These are phyloP conservation scores for Penaeus japonicus DNA, from an alignment of 1,140 invertebrate species.

Conservation along the genomic window DNA sequence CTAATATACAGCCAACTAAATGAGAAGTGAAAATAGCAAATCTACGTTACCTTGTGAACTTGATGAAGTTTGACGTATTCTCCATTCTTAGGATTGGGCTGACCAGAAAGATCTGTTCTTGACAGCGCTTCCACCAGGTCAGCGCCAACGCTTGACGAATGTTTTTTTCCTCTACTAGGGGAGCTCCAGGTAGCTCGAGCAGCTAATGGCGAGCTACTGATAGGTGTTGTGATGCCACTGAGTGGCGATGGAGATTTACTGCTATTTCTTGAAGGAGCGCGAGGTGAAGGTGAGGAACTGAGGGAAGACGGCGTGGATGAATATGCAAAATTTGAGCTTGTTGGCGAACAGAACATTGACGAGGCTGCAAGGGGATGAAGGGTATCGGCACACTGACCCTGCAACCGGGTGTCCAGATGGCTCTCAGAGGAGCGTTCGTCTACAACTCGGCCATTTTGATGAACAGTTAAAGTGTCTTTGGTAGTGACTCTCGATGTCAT, in stretches of 20 bases:
- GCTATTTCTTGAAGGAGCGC: constrained; percentile 36
- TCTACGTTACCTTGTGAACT: background rate
- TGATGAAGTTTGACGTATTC: constrained; percentile 26
- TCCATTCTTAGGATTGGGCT: constrained; percentile 16
- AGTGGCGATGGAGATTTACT: constrained; percentile 44
- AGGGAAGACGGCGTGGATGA: constrained; percentile 24
- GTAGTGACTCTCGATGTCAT: constrained; percentile 78
- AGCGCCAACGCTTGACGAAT: background rate
- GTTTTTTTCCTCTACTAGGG: background rate
- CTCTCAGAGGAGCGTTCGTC: constrained; percentile 78
- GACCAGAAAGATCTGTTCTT: constrained; percentile 10
- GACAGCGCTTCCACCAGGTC: constrained; percentile 41
- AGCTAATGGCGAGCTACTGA: constrained; percentile 16
- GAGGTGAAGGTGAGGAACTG: constrained; percentile 35
- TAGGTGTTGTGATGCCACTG: background rate
- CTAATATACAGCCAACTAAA: background rate
- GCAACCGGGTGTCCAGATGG: constrained; percentile 67
- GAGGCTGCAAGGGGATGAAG: background rate
- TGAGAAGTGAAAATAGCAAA: background rate
- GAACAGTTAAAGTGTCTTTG: constrained; percentile 77
- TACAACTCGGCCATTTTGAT: constrained; percentile 74
- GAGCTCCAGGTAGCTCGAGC: background rate
- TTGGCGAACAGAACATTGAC: constrained; percentile 8
- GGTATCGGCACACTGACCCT: constrained; percentile 43
- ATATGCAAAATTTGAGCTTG: background rate